Evolutionary conservation across 2,113 vertebrate species (phyloP).

Genomic region (Malurus alboscapulatus): DNA sequence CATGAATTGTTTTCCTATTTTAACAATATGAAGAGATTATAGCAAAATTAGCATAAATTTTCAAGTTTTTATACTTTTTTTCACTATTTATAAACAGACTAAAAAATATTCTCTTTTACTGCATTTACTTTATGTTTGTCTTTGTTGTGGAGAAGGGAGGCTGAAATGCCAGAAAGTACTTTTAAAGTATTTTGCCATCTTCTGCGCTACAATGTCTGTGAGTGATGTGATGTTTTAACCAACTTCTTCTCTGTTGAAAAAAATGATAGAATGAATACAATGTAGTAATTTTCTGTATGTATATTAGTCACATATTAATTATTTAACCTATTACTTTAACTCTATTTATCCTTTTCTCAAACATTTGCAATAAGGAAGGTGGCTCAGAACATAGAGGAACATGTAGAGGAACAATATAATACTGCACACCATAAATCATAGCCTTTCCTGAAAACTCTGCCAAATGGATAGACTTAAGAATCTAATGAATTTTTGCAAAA

Average conservation of each 20-base stretch:
- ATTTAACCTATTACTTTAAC: not conserved
- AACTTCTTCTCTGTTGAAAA: not conserved
- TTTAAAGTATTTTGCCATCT: not conserved
- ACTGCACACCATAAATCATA: not conserved
- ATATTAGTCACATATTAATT: not conserved
- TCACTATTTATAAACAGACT: constrained; percentile 7
- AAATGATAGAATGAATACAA: accelerated
- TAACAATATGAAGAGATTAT: not conserved
- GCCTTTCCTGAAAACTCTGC: not conserved
- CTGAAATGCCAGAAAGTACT: not conserved
- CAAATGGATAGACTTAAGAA: not conserved
- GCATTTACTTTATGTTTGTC: not conserved
- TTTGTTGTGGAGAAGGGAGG: not conserved
- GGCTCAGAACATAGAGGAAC: not conserved
- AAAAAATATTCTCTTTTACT: not conserved
- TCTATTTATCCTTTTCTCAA: not conserved
- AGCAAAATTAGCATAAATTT: not conserved
- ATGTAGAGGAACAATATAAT: accelerated
- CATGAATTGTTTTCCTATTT: not conserved
- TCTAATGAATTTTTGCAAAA: not conserved
- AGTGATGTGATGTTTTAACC: not conserved
- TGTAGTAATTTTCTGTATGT: not conserved
- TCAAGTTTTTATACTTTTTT: constrained; percentile 25
- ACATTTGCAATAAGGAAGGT: not conserved
- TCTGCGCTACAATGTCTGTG: not conserved